These are phyloP conservation scores for Penelope pileata DNA, from an alignment of 2,113 vertebrate genomes.

Conservation along the genomic window DNA sequence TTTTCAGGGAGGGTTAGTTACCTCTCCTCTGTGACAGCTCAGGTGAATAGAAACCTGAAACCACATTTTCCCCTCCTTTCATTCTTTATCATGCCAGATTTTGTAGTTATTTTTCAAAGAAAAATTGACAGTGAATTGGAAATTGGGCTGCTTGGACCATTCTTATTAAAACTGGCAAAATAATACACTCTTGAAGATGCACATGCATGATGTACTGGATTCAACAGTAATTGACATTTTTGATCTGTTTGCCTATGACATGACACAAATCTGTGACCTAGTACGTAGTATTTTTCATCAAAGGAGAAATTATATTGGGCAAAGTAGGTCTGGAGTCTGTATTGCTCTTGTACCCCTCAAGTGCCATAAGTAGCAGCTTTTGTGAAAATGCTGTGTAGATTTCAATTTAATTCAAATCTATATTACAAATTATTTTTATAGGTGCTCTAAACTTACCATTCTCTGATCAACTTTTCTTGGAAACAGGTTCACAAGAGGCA, in stretches of 20 bases:
- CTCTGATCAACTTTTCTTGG: not conserved
- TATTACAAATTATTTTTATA: not conserved
- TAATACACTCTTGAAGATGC: not conserved
- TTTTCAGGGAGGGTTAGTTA: not conserved
- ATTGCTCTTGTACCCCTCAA: not conserved
- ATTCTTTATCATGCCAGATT: not conserved
- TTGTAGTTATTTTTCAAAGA: not conserved
- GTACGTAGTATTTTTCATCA: not conserved
- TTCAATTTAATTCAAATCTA: not conserved
- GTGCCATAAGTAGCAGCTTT: not conserved
- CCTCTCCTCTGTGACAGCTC: not conserved
- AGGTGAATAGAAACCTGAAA: not conserved
- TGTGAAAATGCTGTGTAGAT: not conserved
- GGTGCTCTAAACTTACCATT: not conserved
- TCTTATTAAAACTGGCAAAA: not conserved
- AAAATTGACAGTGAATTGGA: not conserved
- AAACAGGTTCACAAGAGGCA: not conserved
- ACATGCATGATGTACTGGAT: fast-evolving
- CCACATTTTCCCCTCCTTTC: not conserved
- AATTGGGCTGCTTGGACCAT: not conserved
- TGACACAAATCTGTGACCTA: fast-evolving
- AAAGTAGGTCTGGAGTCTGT: not conserved
- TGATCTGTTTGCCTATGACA: not conserved
- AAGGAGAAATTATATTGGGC: not conserved
- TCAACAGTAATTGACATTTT: not conserved